Evolutionary conservation across 2,888 invertebrate genomes (phyloP).

Genomic region (Brachypalpus laphriformis): DNA sequence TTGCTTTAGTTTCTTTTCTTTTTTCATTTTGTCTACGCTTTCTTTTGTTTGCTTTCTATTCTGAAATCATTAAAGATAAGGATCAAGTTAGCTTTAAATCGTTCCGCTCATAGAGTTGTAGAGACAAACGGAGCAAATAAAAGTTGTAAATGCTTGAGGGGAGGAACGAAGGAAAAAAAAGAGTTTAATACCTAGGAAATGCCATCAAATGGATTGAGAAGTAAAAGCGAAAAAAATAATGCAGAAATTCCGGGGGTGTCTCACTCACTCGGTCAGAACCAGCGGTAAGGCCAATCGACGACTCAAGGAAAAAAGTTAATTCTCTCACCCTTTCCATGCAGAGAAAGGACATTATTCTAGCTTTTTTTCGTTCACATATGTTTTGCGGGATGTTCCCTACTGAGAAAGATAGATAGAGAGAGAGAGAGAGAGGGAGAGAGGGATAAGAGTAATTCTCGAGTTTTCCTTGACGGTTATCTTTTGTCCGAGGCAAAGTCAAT

Average conservation of each 20-base stretch:
- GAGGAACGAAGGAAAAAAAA: conserved; percentile 25
- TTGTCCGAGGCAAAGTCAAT: not conserved
- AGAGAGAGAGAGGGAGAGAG: no score
- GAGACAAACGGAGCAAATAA: not conserved
- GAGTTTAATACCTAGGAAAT: conserved; percentile 66
- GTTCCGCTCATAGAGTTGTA: conserved; percentile 43
- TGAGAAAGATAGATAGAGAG: no score
- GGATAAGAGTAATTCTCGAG: not conserved
- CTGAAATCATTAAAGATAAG: conserved; percentile 81
- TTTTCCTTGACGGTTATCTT: conserved; percentile 5
- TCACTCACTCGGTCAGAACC: conserved; percentile 7
- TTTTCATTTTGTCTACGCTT: conserved; percentile 51
- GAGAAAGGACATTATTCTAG: conserved; percentile 34
- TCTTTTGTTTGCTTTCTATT: conserved; percentile 66
- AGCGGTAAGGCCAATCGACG: conserved; percentile 47
- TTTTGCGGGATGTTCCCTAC: not conserved
- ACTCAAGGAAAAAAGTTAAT: conserved; percentile 28
- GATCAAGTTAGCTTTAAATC: conserved; percentile 80
- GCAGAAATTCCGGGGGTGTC: conserved; percentile 37
- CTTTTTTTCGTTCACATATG: conserved; percentile 18
- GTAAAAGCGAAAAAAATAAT: conserved; percentile 40
- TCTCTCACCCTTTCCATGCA: conserved; percentile 4
- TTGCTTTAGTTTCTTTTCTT: not conserved
- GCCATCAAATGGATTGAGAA: conserved; percentile 63
- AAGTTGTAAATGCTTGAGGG: conserved; percentile 21